Percentiles rank a stretch among this genome's conserved stretches.
Evolutionary conservation across 2,888 invertebrate genomes (phyloP).

Genomic region (Agapetus fuscipes): DNA sequence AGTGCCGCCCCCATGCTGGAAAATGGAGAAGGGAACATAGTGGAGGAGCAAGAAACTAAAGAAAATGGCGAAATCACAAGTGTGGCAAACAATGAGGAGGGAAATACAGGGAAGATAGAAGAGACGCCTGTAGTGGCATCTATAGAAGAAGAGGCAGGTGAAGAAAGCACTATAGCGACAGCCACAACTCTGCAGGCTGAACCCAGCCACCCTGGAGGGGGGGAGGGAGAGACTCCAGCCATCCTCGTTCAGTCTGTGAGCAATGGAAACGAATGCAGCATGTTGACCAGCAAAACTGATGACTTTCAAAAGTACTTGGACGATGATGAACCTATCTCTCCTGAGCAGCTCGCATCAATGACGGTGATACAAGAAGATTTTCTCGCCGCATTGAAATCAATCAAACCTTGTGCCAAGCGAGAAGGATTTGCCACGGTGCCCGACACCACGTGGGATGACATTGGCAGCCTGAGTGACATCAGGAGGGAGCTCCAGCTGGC

Average conservation of each 20-base stretch:
- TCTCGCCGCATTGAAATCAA: slow-evolving; percentile 62
- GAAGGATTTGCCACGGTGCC: slow-evolving; percentile 98
- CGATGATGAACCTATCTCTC: slow-evolving; percentile 51
- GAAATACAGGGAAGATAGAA: background rate
- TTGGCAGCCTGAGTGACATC: slow-evolving; percentile 84
- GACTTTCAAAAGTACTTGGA: slow-evolving; percentile 35
- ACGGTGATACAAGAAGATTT: slow-evolving; percentile 70
- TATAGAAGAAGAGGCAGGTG: background rate
- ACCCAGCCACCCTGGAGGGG: background rate
- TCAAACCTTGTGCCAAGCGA: slow-evolving; percentile 88
- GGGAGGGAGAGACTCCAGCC: background rate
- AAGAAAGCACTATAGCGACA: background rate
- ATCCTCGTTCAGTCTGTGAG: no score
- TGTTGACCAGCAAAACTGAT: slow-evolving; percentile 3
- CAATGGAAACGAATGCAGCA: background rate
- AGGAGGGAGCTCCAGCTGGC: slow-evolving; percentile 84
- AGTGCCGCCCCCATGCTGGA: slow-evolving; percentile 9
- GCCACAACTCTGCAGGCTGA: background rate
- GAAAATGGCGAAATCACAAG: slow-evolving; percentile 15
- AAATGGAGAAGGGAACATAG: slow-evolving; percentile 21
- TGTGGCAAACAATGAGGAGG: slow-evolving; percentile 1
- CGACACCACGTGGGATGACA: slow-evolving; percentile 93
- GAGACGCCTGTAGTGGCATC: background rate
- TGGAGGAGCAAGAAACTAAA: slow-evolving; percentile 14
- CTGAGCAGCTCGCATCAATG: slow-evolving; percentile 53